Evolutionary conservation across 2,113 vertebrate species (phyloP), one percentile per base, ranked within the genome.

Genomic region (Vombatus ursinus): DNA sequence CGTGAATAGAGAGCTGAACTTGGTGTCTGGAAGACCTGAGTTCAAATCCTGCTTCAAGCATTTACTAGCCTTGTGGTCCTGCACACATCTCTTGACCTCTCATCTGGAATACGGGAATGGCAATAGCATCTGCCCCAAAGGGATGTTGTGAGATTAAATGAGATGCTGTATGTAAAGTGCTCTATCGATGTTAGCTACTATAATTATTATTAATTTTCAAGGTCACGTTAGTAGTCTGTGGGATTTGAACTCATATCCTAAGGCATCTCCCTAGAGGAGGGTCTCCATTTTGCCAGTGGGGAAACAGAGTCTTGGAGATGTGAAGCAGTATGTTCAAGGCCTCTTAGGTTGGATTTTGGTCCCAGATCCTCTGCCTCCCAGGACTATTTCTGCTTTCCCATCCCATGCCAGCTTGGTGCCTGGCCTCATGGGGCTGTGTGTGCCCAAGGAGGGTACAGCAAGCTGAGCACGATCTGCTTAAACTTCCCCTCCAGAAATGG

Each of bases 401-500:
- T 96, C 92, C 57, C 44, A 92, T 96, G 95, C 95, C 51, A 11
- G 91, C 28, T 52, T 96, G 96, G 96, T 93, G 11, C 37, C 8
- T 97, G 95, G 96, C 94, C 93, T 97, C 96, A 90, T 52, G 3
- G 26, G 96, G 93, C 93, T 2, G 91, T 95, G 95, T 96, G 96
- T 61, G 94, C 96, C 61, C 92, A 47, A 96, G 93, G 89, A 49
- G 89, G 48, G 47, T 0, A 11, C 61, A 68, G 57, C 10, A 61
- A 31, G 3, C 96, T 96, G 95, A 89, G 96, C 89, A 31, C 0
- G 12, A 50, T 50, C 53, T 93, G 97, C 90, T 95, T 53, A 92
- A 57, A 53, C 96, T 95, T 97, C 96, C 98, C 95, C 1, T 95
- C 97, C 96, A 92, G 92, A 94, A 95, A 95, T 47, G 16, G 57